A percentile compares a stretch with the other conserved stretches of the same genome.
phyloP scores from a whole-genome alignment of 2,113 vertebrate genomes.

The Laticauda laticaudata region DNA sequence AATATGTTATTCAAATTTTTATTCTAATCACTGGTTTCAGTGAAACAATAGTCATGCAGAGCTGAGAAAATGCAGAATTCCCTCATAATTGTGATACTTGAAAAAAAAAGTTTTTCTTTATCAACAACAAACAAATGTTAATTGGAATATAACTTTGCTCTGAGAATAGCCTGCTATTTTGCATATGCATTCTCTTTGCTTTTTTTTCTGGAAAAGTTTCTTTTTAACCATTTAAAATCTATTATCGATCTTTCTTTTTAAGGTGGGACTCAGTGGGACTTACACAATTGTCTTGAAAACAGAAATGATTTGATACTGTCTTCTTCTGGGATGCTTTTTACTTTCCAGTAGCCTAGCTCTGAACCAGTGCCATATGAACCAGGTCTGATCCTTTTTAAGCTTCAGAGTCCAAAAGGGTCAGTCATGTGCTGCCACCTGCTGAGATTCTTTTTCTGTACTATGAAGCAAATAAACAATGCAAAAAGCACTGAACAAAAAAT shows the following conservation, averaged over 20 bases:
- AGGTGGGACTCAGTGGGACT: neutral
- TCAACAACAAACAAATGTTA: slow-evolving; percentile 3
- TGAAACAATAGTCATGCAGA: too few species aligned
- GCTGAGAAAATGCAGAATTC: slow-evolving; percentile 2
- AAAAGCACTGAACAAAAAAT: neutral
- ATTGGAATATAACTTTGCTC: neutral
- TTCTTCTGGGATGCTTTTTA: neutral
- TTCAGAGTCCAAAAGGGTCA: neutral
- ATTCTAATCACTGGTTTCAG: too few species aligned
- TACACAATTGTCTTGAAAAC: neutral
- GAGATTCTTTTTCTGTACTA: neutral
- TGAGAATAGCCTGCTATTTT: neutral
- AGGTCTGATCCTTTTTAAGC: neutral
- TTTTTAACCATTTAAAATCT: neutral
- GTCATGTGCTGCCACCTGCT: neutral
- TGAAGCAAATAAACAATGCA: neutral
- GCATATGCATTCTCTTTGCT: neutral
- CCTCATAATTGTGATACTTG: neutral
- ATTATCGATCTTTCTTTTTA: neutral
- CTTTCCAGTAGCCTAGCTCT: neutral
- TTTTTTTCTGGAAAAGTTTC: neutral
- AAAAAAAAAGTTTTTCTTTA: fast-evolving
- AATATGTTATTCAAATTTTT: too few species aligned
- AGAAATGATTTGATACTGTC: neutral
- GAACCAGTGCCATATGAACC: neutral